A percentile compares a stretch with the other conserved stretches of the same genome.
Evolutionary conservation across 2,797 vertebrate species (phyloP).

Genomic region (Notolabrus celidotus): DNA sequence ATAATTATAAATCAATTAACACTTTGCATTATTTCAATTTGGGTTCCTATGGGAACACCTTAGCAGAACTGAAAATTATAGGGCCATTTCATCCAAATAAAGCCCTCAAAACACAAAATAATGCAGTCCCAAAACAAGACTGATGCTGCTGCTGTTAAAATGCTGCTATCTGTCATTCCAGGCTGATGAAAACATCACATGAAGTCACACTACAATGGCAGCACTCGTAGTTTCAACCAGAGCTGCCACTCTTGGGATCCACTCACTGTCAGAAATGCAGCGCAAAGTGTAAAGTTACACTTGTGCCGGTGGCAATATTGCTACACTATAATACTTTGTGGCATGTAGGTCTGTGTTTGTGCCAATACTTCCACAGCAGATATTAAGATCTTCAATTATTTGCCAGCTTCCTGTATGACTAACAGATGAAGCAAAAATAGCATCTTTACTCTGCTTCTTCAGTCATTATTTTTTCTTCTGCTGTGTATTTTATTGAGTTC

Average conservation of each 20-base stretch:
- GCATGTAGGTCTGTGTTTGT: constrained; percentile 9
- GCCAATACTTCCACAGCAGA: neutral
- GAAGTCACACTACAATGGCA: constrained; percentile 7
- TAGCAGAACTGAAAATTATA: neutral
- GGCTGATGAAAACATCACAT: constrained; percentile 24
- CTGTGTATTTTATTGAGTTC: neutral
- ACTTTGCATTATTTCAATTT: neutral
- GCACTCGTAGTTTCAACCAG: constrained; percentile 12
- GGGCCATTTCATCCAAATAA: neutral
- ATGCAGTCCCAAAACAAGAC: neutral
- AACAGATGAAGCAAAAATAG: neutral
- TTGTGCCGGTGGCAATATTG: constrained; percentile 23
- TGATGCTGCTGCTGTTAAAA: neutral
- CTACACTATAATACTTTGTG: constrained; percentile 26
- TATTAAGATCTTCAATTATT: neutral
- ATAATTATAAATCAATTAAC: neutral
- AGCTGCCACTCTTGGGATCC: constrained; percentile 32
- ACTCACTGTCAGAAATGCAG: constrained; percentile 19
- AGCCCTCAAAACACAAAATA: constrained; percentile 5
- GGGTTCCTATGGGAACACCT: neutral
- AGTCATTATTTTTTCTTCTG: neutral
- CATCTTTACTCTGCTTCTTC: neutral
- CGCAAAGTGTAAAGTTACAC: constrained; percentile 29
- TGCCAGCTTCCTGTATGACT: neutral
- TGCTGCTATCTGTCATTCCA: neutral